A percentile compares a stretch with the other conserved stretches of the same genome.
Evolutionary conservation across 2,797 vertebrate genomes (phyloP).

Genomic region (Acrossocheilus fasciatus): DNA sequence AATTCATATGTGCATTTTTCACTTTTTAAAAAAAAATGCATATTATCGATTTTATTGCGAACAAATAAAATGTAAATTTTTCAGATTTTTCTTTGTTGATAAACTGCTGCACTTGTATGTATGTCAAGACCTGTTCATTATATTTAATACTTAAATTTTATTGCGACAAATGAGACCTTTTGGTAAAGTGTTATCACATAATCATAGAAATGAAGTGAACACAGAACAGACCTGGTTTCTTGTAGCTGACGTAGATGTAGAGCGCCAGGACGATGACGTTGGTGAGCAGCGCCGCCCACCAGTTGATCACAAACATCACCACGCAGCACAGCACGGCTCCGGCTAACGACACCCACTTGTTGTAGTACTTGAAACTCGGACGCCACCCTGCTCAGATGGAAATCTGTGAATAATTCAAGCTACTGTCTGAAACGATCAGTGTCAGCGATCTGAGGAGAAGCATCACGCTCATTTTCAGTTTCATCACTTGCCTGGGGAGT

Average conservation of each 20-base stretch:
- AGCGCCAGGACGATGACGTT: conserved; percentile 94
- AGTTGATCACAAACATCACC: conserved; percentile 99
- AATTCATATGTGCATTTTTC: no score
- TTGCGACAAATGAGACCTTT: not conserved
- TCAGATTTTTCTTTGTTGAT: not conserved
- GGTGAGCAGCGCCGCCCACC: conserved; percentile 94
- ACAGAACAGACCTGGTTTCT: conserved; percentile 87
- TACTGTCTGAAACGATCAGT: not conserved
- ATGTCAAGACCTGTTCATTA: not conserved
- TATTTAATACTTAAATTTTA: not conserved
- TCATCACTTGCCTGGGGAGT: conserved; percentile 88
- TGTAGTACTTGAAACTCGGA: conserved; percentile 97
- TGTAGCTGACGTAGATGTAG: conserved; percentile 97
- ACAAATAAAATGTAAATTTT: no score
- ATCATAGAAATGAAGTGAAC: no score
- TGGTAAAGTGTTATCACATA: not conserved
- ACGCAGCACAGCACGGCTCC: conserved; percentile 93
- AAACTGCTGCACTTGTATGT: not conserved
- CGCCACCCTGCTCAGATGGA: conserved; percentile 86
- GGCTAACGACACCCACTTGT: conserved; percentile 95
- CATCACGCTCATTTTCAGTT: not conserved
- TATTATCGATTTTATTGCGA: no score
- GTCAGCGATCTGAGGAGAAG: not conserved
- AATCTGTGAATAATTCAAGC: not conserved
- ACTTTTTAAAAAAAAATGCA: no score